Evolutionary conservation across 1,140 invertebrate species (phyloP).

Genomic region (Halesus radiatus): DNA sequence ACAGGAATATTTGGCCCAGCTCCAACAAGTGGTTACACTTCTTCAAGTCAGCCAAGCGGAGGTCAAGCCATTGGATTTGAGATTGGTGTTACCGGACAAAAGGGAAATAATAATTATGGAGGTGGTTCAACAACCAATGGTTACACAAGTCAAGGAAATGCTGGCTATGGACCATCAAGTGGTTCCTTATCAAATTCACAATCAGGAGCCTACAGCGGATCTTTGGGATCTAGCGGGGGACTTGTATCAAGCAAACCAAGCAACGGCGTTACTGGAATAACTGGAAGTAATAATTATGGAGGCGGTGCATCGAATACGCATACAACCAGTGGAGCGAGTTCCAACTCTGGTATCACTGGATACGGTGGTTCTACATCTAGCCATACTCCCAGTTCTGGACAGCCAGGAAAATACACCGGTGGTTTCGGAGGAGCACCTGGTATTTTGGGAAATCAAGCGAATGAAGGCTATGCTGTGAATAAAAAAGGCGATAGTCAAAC

Average conservation of each 20-base stretch:
- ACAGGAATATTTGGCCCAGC: background rate
- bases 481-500: background rate
- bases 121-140: background rate
- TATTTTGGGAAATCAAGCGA: conserved; percentile 45
- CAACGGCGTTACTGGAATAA: background rate
- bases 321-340: background rate
- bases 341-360: background rate
- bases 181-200: background rate
- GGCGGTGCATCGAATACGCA: background rate
- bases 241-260: background rate
- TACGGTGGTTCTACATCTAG: background rate
- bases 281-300: conserved; percentile 10
- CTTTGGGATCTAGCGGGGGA: background rate
- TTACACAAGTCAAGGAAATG: background rate
- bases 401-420: conserved; percentile 45
- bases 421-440: conserved; percentile 44
- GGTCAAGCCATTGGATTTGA: background rate
- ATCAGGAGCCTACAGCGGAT: background rate
- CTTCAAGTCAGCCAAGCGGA: background rate
- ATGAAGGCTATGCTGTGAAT: conserved; percentile 40
- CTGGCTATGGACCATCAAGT: conserved; percentile 21
- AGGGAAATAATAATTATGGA: background rate
- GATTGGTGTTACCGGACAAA: background rate
- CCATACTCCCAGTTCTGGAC: background rate
- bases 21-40: background rate